Percentiles rank a stretch among this genome's conserved stretches.
phyloP scores from a whole-genome alignment of 1,140 invertebrate species.

The Zaprionus ornatus region DNA sequence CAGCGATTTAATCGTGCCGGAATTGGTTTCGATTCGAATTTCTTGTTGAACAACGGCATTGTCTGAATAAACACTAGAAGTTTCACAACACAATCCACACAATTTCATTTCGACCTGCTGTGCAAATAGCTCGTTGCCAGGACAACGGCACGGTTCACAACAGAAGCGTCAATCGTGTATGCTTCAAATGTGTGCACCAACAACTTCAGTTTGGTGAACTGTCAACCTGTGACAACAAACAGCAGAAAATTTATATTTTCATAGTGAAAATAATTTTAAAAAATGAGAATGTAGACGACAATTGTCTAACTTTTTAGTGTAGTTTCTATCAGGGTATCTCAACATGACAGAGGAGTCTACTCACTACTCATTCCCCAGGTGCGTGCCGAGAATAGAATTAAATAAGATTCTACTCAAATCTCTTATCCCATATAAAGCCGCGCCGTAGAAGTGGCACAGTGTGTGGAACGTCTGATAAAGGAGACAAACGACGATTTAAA shows the following conservation, averaged over 20 bases:
- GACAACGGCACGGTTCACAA: conserved; percentile 52
- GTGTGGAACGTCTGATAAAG: conserved; percentile 49
- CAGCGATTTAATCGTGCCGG: conserved; percentile 65
- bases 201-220: conserved; percentile 20
- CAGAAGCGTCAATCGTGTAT: background rate
- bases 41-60: conserved; percentile 82
- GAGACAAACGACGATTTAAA: conserved; percentile 56
- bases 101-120: conserved; percentile 20
- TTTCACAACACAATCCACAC: conserved; percentile 9
- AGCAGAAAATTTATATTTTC: conserved; percentile 18
- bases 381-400: background rate
- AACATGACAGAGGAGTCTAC: conserved; percentile 56
- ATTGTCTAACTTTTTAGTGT: background rate
- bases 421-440: background rate
- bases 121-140: conserved; percentile 48
- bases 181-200: background rate
- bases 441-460: conserved; percentile 33
- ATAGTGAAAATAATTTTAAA: background rate
- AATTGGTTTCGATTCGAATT: conserved; percentile 77
- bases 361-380: conserved; percentile 38
- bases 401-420: background rate
- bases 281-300: background rate
- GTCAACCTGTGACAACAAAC: conserved; percentile 39
- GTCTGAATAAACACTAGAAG: background rate
- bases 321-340: background rate